These are phyloP conservation scores for Biston stratarius DNA, from an alignment of 2,888 invertebrate genomes.

Conservation along the genomic window DNA sequence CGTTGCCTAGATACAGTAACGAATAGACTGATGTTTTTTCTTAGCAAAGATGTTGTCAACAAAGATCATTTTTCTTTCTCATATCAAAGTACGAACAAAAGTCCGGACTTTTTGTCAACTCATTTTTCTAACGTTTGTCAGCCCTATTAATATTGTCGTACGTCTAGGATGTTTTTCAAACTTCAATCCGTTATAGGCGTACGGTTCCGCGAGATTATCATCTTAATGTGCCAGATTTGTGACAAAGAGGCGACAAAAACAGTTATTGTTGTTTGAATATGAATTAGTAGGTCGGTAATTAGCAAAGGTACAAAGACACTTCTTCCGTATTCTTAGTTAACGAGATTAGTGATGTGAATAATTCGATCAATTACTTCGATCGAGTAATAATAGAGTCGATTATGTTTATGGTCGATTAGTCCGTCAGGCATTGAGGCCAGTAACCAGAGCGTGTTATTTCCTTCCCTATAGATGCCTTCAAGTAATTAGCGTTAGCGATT, in stretches of 20 bases:
- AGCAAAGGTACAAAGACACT: constrained; percentile 5
- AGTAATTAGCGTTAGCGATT: constrained; percentile 8
- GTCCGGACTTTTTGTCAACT: too few relatives aligned
- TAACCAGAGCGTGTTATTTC: constrained; percentile 40
- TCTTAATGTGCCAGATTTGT: constrained; percentile 9
- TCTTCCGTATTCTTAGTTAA: constrained; percentile 12
- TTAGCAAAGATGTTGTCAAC: too few relatives aligned
- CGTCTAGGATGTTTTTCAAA: not conserved
- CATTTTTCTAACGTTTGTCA: too few relatives aligned
- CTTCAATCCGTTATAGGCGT: not conserved
- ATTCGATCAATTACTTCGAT: constrained; percentile 31
- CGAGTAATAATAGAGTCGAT: constrained; percentile 29
- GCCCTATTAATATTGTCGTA: not conserved
- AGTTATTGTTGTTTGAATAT: constrained; percentile 9
- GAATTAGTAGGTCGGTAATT: constrained; percentile 14
- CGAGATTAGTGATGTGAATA: constrained; percentile 26
- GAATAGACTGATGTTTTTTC: too few relatives aligned
- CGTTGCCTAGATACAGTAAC: too few relatives aligned
- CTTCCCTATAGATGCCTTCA: constrained; percentile 23
- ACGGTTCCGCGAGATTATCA: constrained; percentile 12
- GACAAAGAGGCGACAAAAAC: constrained; percentile 12
- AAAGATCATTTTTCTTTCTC: too few relatives aligned
- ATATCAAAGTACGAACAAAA: too few relatives aligned
- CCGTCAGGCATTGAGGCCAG: constrained; percentile 31
- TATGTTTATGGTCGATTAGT: constrained; percentile 41